Evolutionary conservation across 2,797 vertebrate genomes (phyloP), one percentile per base, ranked within the genome.

Genomic region (Poecilia wingei): DNA sequence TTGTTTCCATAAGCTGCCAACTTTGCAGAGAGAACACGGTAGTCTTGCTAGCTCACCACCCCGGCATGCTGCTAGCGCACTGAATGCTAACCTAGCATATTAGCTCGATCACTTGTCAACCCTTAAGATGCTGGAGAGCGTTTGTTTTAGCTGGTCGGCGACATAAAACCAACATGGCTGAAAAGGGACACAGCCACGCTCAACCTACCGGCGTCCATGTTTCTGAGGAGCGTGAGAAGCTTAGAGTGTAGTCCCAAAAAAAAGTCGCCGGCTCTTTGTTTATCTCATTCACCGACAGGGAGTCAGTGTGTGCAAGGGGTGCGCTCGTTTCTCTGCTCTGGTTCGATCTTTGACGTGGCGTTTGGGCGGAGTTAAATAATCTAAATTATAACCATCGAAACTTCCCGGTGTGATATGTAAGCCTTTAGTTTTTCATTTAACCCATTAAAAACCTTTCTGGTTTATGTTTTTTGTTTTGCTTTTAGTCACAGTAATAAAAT

Each of bases 131-230:
- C 72, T 79, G 83, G 78, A 77, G 9, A 69, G 77, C 53, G 0
- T 49, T 5, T 72, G 36, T 28, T 51, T 83, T 73, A 6, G 22
- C 41, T 72, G 49, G 36, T 41, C 45, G 68, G 73, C 0, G 8
- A 43, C 69, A 36, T 20, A 31, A 36, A 41, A 41, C n/a, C 53
- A 25, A 8, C 71, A 3, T 4, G 59, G 51, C 36, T 6, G 31
- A 78, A 70, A 20, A 8, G 14, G 43, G 13, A 47, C 1, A 55
- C 33, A 80, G n/a, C 20, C 20, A 0, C 31, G 6, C 49, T 39
- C 46, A 1, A 92, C 94, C 45, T 94, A 96, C 96, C 95, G 2
- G 86, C 85, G 76, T 95, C 94, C 96, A 96, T 96, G 82, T 89
- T 93, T 86, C 33, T 59, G 72, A 47, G 57, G 72, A 83, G 78